A percentile compares a stretch with the other conserved stretches of the same genome.
These are phyloP conservation scores for Theodoxus fluviatilis DNA, from an alignment of 2,888 invertebrate genomes.

Conservation along the genomic window DNA sequence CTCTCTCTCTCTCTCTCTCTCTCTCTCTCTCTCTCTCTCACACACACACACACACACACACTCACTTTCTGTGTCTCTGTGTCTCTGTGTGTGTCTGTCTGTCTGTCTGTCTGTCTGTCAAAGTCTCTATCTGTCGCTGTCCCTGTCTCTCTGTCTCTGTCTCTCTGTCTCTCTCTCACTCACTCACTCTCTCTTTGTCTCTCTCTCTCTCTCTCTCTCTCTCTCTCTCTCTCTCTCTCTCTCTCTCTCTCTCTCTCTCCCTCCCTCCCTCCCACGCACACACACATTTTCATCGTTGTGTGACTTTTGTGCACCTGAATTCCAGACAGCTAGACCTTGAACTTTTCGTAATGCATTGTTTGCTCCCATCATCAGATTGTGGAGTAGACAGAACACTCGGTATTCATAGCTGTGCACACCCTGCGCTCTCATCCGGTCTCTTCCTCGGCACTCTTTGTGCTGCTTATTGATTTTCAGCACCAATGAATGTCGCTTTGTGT, in stretches of 20 bases:
- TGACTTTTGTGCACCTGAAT: not conserved
- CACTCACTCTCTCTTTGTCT: not conserved
- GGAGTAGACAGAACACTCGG: too few species aligned
- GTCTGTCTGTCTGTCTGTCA: not conserved
- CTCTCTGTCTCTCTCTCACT: slow-evolving; percentile 20
- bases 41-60: not conserved
- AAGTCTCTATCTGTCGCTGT: not conserved
- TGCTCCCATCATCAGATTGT: too few species aligned
- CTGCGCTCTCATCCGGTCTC: too few species aligned
- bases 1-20: slow-evolving; percentile 8
- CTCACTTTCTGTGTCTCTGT: not conserved
- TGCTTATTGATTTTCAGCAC: too few species aligned
- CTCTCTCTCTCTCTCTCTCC: not conserved
- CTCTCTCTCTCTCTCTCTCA: slow-evolving; percentile 18
- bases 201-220: not conserved
- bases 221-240: not conserved
- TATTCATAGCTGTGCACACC: too few species aligned
- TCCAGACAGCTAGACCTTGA: too few species aligned
- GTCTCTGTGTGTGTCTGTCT: not conserved
- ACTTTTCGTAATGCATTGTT: too few species aligned
- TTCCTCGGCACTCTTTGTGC: too few species aligned
- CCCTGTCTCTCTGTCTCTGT: slow-evolving; percentile 8
- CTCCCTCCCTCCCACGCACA: not conserved
- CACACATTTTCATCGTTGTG: not conserved
- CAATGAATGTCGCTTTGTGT: too few species aligned